phyloP scores from a whole-genome alignment of 1,140 invertebrate genomes.

The Calosoma granatense region DNA sequence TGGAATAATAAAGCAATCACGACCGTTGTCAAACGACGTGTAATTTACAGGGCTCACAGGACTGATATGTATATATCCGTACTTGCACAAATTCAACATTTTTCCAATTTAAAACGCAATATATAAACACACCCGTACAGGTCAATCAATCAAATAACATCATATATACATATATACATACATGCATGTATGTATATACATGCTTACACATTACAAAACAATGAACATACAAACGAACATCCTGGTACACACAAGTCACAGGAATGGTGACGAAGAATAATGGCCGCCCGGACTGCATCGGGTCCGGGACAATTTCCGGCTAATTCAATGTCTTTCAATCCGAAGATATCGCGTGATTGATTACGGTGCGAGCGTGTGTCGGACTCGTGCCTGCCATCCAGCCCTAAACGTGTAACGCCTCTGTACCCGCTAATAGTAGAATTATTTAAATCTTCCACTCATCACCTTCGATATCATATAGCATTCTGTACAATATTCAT shows the following conservation, averaged over 20 bases:
- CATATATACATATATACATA: too few species aligned
- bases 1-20: constrained; percentile 4
- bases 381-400: too few species aligned
- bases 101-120: constrained; percentile 8
- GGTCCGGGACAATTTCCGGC: constrained; percentile 31
- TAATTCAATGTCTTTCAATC: constrained; percentile 36
- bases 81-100: background rate
- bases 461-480: too few species aligned
- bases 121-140: background rate
- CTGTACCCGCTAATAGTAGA: too few species aligned
- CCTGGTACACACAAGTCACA: too few species aligned
- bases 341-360: constrained; percentile 31
- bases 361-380: constrained; percentile 18
- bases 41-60: background rate
- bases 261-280: constrained; percentile 28
- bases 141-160: background rate
- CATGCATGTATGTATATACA: too few species aligned
- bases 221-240: too few species aligned
- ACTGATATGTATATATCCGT: background rate
- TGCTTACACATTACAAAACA: too few species aligned
- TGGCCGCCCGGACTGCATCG: constrained; percentile 20
- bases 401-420: too few species aligned
- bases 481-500: too few species aligned
- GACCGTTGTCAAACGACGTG: background rate
- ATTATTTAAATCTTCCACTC: too few species aligned